Conservation (phyloP, 2,797 vertebrate species). For the Oreonectes daqikongensis region DNA sequence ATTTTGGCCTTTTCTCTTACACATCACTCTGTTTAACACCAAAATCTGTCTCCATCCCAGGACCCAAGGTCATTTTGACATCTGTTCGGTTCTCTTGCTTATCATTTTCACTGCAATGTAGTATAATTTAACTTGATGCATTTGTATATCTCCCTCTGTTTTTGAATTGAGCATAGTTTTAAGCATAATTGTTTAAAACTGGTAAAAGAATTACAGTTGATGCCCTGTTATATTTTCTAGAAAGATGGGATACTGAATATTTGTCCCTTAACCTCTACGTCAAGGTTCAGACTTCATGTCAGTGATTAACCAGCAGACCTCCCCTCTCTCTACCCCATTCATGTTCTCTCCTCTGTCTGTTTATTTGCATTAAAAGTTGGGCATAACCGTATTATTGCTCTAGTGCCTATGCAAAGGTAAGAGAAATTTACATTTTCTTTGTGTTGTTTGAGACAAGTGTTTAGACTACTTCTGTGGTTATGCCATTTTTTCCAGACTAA, state of each 20-base stretch:
- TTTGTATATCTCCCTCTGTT: background rate
- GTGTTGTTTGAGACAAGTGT: background rate
- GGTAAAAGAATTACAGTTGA: background rate
- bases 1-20: background rate
- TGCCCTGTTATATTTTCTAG: background rate
- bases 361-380: slow-evolving; percentile 6
- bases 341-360: background rate
- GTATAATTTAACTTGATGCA: background rate
- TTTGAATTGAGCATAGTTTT: background rate
- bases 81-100: slow-evolving; percentile 23
- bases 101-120: background rate
- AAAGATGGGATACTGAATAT: slow-evolving; percentile 61
- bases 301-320: slow-evolving; percentile 71
- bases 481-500: background rate
- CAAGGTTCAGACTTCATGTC: slow-evolving; percentile 59
- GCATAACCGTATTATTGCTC: background rate
- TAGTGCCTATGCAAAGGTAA: background rate
- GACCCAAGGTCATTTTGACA: slow-evolving; percentile 32
- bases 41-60: slow-evolving; percentile 14
- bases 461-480: background rate
- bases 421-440: background rate
- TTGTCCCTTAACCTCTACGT: slow-evolving; percentile 47
- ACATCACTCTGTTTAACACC: slow-evolving; percentile 11
- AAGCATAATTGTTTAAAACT: background rate
- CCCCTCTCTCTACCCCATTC: background rate